A percentile compares a stretch with the other conserved stretches of the same genome.
These are phyloP conservation scores for Heliconius erato DNA, from an alignment of 2,888 invertebrate species.

Conservation along the genomic window DNA sequence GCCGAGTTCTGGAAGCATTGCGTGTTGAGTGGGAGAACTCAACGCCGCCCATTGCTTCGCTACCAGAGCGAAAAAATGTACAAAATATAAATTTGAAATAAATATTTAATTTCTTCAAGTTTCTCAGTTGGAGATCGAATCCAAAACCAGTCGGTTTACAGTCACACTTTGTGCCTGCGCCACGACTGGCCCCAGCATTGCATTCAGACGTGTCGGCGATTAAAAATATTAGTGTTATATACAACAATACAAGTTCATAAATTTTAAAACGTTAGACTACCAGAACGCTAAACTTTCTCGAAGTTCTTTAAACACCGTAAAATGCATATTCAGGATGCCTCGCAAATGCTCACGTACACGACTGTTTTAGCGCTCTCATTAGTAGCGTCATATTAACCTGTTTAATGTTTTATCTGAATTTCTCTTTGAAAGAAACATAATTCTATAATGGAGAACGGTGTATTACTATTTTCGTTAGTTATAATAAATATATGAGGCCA, in stretches of 20 bases:
- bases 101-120: too few species aligned
- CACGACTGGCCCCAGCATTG: too few species aligned
- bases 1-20: too few species aligned
- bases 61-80: too few species aligned
- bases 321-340: constrained; percentile 76
- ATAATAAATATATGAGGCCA: neutral
- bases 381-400: constrained; percentile 53
- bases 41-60: too few species aligned
- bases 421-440: neutral
- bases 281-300: constrained; percentile 58
- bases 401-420: constrained; percentile 22
- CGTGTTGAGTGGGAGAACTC: too few species aligned
- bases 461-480: neutral
- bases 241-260: neutral
- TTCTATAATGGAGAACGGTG: neutral
- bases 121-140: too few species aligned
- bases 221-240: neutral
- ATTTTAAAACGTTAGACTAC: constrained; percentile 11
- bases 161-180: too few species aligned
- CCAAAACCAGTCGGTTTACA: too few species aligned
- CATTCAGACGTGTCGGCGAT: neutral
- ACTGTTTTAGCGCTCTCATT: constrained; percentile 66
- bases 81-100: too few species aligned
- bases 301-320: constrained; percentile 63
- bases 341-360: constrained; percentile 65